Base-by-base conservation (phyloP, 2,113 vertebrate genomes). In the Spheniscus mendiculus region DNA sequence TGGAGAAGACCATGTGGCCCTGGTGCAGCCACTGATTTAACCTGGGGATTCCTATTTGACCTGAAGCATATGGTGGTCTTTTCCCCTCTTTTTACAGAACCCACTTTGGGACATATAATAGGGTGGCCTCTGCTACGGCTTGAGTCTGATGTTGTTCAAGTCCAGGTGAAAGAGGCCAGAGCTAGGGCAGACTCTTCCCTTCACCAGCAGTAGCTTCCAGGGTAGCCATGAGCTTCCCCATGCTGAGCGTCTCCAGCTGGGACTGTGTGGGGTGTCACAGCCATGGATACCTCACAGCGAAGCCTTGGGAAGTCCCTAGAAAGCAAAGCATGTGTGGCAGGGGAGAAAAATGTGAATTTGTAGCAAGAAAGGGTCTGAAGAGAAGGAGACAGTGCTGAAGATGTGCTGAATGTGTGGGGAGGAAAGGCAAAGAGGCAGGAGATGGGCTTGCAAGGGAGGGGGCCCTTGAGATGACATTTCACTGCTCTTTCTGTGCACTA, bases 401-500 rank as follows among this genome's bases (percentile, higher is more conserved):
- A 78, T 11, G 13, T 22, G 32, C 40, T 86, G 58, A 32, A 49
- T 5, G 23, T 6, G 21, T 34, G 45, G 29, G n/a, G 25, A 63
- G 67, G 45, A 34, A 79, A 42, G 17, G 70, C 26, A 92, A 69
- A 93, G 69, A 74, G 27, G 30, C 34, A 76, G 73, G 49, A 88
- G 65, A 23, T 11, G 42, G 42, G 42, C 42, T 42, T 42, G 42
- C 42, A 42, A 42, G 26, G 49, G 50, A 74, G n/a, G 11, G 15
- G 23, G 32, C 30, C 59, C 38, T 87, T 69, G 22, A 79, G 42
- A 78, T 82, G 72, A 82, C 82, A 88, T n/a, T 87, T 91, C 0
- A 1, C 61, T 94, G 83, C 66, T 93, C 76, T 94, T 96, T 96
- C 93, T 96, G 59, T 76, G 71, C 42, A 29, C 53, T 95, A 25